Conservation (phyloP, 2,888 invertebrate genomes). For the Germaria angustata region DNA sequence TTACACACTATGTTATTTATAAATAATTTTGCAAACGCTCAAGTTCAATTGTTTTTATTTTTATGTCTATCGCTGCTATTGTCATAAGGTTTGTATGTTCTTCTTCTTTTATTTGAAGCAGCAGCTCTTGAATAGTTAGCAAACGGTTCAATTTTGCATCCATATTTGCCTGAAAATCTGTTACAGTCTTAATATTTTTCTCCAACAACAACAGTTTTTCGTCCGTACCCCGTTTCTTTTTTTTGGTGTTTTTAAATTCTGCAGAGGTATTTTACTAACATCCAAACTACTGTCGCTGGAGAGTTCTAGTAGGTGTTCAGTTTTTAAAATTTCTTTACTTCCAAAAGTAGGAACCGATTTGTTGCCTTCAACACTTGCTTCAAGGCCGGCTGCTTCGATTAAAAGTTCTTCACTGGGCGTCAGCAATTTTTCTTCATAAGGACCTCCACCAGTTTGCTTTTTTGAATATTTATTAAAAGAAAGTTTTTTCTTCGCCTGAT, state of each 20-base stretch:
- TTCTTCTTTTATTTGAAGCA: not conserved
- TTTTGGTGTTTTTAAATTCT: no score
- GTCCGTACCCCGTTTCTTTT: not conserved
- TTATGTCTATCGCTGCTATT: not conserved
- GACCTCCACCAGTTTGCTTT: no score
- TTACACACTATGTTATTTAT: not conserved
- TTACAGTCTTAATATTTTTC: not conserved
- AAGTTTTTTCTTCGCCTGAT: not conserved
- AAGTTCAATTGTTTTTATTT: not conserved
- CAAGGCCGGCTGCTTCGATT: constrained; percentile 7
- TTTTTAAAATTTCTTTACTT: not conserved
- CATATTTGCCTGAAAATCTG: not conserved
- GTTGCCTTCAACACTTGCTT: not conserved
- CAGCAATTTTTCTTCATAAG: not conserved
- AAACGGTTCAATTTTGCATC: not conserved
- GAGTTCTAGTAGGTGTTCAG: not conserved
- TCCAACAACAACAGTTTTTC: not conserved
- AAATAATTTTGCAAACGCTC: no score
- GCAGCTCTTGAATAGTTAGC: not conserved
- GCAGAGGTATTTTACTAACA: no score
- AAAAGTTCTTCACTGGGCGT: not conserved
- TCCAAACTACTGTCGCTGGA: not conserved
- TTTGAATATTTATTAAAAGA: constrained; percentile 7
- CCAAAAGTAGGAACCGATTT: constrained; percentile 7
- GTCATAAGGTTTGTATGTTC: not conserved